These are phyloP conservation scores for Xanthorhoe designata DNA, from an alignment of 2,888 invertebrate species.

Conservation along the genomic window DNA sequence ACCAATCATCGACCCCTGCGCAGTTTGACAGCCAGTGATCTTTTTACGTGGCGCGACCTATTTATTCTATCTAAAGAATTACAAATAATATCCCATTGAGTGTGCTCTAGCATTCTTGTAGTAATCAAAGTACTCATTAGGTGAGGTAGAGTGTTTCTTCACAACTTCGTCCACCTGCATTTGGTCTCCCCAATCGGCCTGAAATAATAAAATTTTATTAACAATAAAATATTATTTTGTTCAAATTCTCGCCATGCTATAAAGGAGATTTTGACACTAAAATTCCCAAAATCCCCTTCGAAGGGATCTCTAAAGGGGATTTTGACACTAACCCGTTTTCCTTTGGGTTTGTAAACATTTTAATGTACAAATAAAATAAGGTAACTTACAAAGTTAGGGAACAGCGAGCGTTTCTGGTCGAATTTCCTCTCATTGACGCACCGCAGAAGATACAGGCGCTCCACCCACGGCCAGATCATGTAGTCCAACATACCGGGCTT, in stretches of 20 bases:
- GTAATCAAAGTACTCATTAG: slow-evolving; percentile 73
- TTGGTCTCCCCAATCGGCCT: slow-evolving; percentile 81
- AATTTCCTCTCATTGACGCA: slow-evolving; percentile 72
- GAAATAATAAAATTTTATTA: slow-evolving; percentile 40
- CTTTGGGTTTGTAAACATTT: no score
- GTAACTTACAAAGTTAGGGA: slow-evolving; percentile 76
- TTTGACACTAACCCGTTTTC: no score
- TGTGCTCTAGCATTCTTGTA: slow-evolving; percentile 77
- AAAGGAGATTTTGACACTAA: no score
- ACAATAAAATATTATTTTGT: no score
- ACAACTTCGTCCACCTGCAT: slow-evolving; percentile 78
- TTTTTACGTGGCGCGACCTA: no score
- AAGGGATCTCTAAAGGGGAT: no score
- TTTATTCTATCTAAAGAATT: slow-evolving; percentile 40
- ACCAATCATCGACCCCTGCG: no score
- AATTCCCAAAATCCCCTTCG: no score
- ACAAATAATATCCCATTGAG: slow-evolving; percentile 76
- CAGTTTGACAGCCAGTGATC: no score
- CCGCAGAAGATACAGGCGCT: slow-evolving; percentile 82
- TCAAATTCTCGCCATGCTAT: neutral
- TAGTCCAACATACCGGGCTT: slow-evolving; percentile 91
- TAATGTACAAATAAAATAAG: no score
- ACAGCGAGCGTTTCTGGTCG: slow-evolving; percentile 65
- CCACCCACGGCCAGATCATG: slow-evolving; percentile 96
- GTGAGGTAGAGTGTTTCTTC: slow-evolving; percentile 70